Evolutionary conservation across 2,888 invertebrate species (phyloP), one percentile per base, ranked within the genome.

Genomic region (Pristionchus japonicus): DNA sequence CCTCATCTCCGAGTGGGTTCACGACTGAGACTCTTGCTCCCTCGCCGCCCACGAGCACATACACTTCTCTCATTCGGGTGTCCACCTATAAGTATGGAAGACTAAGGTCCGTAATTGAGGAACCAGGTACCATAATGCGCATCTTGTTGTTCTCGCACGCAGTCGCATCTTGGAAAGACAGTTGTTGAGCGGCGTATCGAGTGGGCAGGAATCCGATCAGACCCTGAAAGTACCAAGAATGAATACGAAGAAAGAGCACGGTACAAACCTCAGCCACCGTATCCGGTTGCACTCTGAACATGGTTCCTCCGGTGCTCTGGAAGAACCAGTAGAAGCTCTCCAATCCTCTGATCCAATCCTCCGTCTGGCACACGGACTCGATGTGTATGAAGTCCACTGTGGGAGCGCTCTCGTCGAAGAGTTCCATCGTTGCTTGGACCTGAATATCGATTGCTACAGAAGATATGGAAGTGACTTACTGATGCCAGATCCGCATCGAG

Each of bases 351-450:
- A 64, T 20, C 83, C 52, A 49, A 20, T 37, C 37, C 34, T 15
- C 52, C 6, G 34, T 15, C 27, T 40, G 40, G n/a, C 85, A 85
- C 6, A 9, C n/a, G 27, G 64, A 27, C 64, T 85, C 85, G 17
- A 85, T 61, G 85, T 64, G 85, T 20, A 85, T 64, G 64, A 64
- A 85, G 85, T 85, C 85, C 23, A 85, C 85, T 4, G 17, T 40
- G n/a, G 85, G 85, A 6, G 85, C 27, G 64, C 34, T 17, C n/a
- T 15, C 13, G 61, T 49, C 85, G 64, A 85, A 85, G 20, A 43
- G 27, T 34, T 64, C 64, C 37, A 85, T 61, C 13, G 85, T n/a
- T 1, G 43, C 23, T 34, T 31, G 85, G 7, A 49, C 17, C 40
- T 85, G 49, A n/a, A n/a, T n/a, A n/a, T n/a, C n/a, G n/a, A n/a